A percentile compares a stretch with the other conserved stretches of the same genome.
phyloP scores from a whole-genome alignment of 2,888 invertebrate species.

The Plutella xylostella region DNA sequence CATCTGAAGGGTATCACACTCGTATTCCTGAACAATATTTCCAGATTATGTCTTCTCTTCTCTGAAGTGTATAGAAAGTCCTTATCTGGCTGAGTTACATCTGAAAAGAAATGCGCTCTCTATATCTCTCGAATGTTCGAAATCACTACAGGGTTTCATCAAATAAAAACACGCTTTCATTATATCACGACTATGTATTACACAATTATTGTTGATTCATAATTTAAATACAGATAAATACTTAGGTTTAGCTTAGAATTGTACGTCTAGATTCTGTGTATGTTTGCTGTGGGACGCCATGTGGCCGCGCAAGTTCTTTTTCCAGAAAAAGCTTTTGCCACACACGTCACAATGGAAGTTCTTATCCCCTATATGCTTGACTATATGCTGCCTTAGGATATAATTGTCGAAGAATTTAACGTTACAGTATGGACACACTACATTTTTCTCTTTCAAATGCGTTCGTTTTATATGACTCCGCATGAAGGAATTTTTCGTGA shows the following conservation, averaged over 20 bases:
- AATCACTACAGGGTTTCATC: neutral
- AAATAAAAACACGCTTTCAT: neutral
- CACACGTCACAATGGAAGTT: conserved; percentile 65
- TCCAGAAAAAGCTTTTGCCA: conserved; percentile 61
- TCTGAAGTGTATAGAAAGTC: neutral
- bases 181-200: neutral
- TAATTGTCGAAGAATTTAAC: conserved; percentile 33
- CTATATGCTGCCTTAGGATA: conserved; percentile 39
- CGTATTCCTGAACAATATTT: conserved; percentile 10
- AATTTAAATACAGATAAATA: neutral
- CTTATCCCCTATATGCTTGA: conserved; percentile 52
- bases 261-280: conserved; percentile 2
- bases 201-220: neutral
- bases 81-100: conserved; percentile 6
- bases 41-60: conserved; percentile 6
- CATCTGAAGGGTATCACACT: conserved; percentile 14
- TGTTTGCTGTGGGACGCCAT: conserved; percentile 25
- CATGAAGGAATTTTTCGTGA: conserved; percentile 29
- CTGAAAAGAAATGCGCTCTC: conserved; percentile 15
- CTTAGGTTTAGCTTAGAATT: neutral
- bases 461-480: conserved; percentile 30
- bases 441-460: conserved; percentile 35
- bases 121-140: neutral
- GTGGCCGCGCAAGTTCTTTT: conserved; percentile 65
- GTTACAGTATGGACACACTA: conserved; percentile 32